phyloP scores from a whole-genome alignment of 2,888 invertebrate genomes.

The Drosophila peninsularis region DNA sequence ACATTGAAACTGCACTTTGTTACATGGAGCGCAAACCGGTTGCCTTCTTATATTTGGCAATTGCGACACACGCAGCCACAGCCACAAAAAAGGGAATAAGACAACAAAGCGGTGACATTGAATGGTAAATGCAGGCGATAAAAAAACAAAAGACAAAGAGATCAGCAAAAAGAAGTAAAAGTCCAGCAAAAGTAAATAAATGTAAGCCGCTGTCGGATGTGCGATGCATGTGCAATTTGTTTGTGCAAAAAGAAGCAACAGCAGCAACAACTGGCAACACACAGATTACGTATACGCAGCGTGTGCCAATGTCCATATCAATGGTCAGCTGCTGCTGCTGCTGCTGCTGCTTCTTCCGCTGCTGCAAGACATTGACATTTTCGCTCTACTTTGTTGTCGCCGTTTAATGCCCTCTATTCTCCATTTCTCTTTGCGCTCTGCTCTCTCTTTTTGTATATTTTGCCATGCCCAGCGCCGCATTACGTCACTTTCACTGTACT shows the following conservation, averaged over 20 bases:
- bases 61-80: slow-evolving; percentile 34
- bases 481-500: slow-evolving; percentile 75
- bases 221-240: slow-evolving; percentile 56
- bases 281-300: slow-evolving; percentile 37
- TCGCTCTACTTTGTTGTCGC: slow-evolving; percentile 56
- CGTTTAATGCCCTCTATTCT: slow-evolving; percentile 63
- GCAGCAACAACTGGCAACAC: slow-evolving; percentile 18
- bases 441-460: slow-evolving; percentile 14
- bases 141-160: slow-evolving; percentile 32
- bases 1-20: slow-evolving; percentile 49
- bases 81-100: slow-evolving; percentile 27
- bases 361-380: slow-evolving; percentile 63
- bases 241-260: slow-evolving; percentile 22
- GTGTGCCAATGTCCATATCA: slow-evolving; percentile 38
- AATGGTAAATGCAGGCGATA: slow-evolving; percentile 65
- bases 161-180: slow-evolving; percentile 25
- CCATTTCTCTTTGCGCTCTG: slow-evolving; percentile 22
- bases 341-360: slow-evolving; percentile 26
- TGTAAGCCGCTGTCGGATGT: slow-evolving; percentile 35
- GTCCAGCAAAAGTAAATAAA: slow-evolving; percentile 34
- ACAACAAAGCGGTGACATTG: slow-evolving; percentile 63
- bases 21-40: slow-evolving; percentile 54
- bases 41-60: slow-evolving; percentile 48
- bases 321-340: slow-evolving; percentile 34
- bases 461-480: slow-evolving; percentile 42